Evolutionary conservation across 2,888 invertebrate genomes (phyloP), one percentile per base, ranked within the genome.

Genomic region (Apotomis turbidana): DNA sequence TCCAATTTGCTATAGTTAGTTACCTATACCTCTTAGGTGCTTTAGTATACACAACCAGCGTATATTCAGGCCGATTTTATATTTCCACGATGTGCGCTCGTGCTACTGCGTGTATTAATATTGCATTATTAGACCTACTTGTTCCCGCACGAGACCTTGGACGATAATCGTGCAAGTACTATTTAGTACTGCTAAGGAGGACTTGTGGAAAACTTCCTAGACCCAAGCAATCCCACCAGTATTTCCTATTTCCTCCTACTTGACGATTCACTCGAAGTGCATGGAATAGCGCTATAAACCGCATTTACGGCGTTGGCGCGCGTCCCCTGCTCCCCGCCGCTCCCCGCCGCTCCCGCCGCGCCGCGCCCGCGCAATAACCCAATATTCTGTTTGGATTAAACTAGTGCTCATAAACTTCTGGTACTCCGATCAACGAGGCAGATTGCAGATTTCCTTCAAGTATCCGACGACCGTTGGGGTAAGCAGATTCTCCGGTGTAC

Each of bases 331-430:
- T 27, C 27, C 27, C 27, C 41, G 52, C 64, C 44, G 54, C 41
- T 41, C 41, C 41, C 41, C 6, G 41, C 41, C 5, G 0, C 41
- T 41, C 41, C 6, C 5, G 51, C 2, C 27, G 27, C 52, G 52
- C 64, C 44, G 54, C 9, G 38, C 63, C 54, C 12, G 62, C 49
- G 62, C 36, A 36, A 36, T 51, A n/a, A 62, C 13, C 59, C 59
- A 8, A 51, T 49, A 46, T 62, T 62, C 27, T 62, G 62, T 62
- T 64, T 64, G 41, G 44, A 44, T 64, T 64, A 41, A 41, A 12
- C 54, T 38, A 64, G 38, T 54, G 52, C 64, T n/a, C 54, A 64
- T 64, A 64, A 63, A 64, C 54, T 15, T 38, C 5, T 9, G 5
- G 41, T 54, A 54, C 9, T 10, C 63, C n/a, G 36, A 5, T 52